Evolutionary conservation across 1,140 invertebrate genomes (phyloP), one percentile per base, ranked within the genome.

Genomic region (Saccostrea cuccullata): DNA sequence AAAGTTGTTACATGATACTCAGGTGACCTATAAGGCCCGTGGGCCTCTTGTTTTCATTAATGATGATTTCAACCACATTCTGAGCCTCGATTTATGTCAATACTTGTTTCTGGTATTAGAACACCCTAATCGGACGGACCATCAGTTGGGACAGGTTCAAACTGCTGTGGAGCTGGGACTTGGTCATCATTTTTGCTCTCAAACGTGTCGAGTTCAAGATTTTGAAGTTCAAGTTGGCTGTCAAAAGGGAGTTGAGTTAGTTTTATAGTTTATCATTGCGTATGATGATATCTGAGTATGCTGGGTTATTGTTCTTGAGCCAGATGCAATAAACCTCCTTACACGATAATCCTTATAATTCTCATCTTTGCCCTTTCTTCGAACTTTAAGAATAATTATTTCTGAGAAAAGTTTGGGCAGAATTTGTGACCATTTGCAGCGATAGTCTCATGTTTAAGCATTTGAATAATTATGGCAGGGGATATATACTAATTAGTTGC

Each of bases 401-500:
- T 89, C 88, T 11, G 36, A 13, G 1, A 82, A 86, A 13, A 89
- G 60, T 70, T 36, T 67, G 23, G 85, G 88, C 11, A 86, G 64
- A 47, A 86, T 87, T n/a, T 87, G 26, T 0, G 77, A 15, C 85
- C 85, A n/a, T 6, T 67, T 55, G 85, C 70, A 11, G 85, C 85
- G 30, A 77, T 58, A 0, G 82, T 82, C 17, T 86, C 88, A 87
- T 89, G 88, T 58, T 89, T 89, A 8, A 89, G 36, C 85, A 89
- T 87, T 20, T 87, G 85, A 40, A 87, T 36, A 87, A 87, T 89
- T n/a, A 89, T 89, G 13, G 47, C 60, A 58, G 88, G 88, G 0
- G 86, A 87, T 26, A 87, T 84, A 73, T 89, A 47, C 26, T 56
- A 73, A 89, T 89, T 13, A 89, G 77, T 67, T 89, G 88, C 67